Conservation (phyloP, 30 jellyfish, hydroid and myxozoan genomes). For the Calvadosia cruxmelitensis region DNA sequence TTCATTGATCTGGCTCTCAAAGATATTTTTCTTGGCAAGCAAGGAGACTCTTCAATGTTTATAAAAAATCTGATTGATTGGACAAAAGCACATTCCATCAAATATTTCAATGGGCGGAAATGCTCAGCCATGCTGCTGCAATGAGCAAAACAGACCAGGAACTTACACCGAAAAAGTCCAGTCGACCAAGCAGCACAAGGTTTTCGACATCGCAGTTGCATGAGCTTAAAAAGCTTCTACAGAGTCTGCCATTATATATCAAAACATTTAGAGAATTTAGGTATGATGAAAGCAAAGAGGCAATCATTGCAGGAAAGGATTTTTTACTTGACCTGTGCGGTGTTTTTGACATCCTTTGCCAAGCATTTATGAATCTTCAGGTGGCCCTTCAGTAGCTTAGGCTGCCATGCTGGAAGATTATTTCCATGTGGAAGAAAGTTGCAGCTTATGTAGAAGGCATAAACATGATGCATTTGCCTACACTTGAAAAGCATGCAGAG, state of each 20-base stretch:
- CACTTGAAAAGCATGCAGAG: background rate
- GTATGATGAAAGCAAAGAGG: slow-evolving; percentile 16
- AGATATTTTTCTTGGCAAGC: slow-evolving; percentile 5
- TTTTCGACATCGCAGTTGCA: slow-evolving; percentile 15
- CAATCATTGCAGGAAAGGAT: slow-evolving; percentile 24
- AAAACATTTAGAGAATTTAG: slow-evolving; percentile 12
- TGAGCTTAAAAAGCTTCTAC: slow-evolving; percentile 21
- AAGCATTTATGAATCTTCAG: no score
- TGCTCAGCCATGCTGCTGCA: slow-evolving; percentile 5
- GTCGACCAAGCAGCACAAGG: slow-evolving; percentile 30
- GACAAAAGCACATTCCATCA: slow-evolving; percentile 5
- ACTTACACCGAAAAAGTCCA: slow-evolving; percentile 1
- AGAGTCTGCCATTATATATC: slow-evolving; percentile 25
- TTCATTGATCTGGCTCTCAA: slow-evolving; percentile 4
- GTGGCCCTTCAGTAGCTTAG: background rate
- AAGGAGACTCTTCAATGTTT: slow-evolving; percentile 2
- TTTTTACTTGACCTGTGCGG: slow-evolving; percentile 24
- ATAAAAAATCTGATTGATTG: slow-evolving; percentile 1
- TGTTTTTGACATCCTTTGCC: slow-evolving; percentile 23
- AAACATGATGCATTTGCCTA: background rate
- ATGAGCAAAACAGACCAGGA: slow-evolving; percentile 1
- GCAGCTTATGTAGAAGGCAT: background rate
- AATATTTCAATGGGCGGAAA: slow-evolving; percentile 14
- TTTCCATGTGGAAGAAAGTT: background rate
- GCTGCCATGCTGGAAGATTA: background rate